Percentiles rank a stretch among this genome's conserved stretches.
These are phyloP conservation scores for Hipparchia sbordonii DNA, from an alignment of 2,888 invertebrate genomes.

Conservation along the genomic window DNA sequence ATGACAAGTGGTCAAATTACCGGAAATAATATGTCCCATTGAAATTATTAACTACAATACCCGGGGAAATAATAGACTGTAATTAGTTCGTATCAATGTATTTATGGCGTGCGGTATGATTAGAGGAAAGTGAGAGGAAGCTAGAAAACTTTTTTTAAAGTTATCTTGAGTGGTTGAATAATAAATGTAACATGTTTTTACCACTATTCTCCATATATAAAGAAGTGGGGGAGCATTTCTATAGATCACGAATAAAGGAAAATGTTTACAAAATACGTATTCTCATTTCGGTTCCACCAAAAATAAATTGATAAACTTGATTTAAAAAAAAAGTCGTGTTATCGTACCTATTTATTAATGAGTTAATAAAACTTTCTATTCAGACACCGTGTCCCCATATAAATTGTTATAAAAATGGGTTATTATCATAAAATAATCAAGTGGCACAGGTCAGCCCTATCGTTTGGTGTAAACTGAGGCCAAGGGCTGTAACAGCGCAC, in stretches of 20 bases:
- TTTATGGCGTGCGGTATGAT: too few relatives aligned
- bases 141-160: neutral
- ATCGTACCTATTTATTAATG: neutral
- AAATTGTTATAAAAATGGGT: slow-evolving; percentile 29
- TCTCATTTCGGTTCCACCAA: too few relatives aligned
- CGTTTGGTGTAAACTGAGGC: slow-evolving; percentile 52
- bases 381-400: slow-evolving; percentile 21
- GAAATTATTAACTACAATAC: slow-evolving; percentile 11
- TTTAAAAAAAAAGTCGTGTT: too few relatives aligned
- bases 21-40: slow-evolving; percentile 54
- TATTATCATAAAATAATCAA: slow-evolving; percentile 48
- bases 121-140: too few relatives aligned
- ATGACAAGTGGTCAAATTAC: slow-evolving; percentile 60
- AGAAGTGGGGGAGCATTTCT: too few relatives aligned
- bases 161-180: neutral
- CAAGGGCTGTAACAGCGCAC: slow-evolving; percentile 66
- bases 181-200: neutral
- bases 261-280: too few relatives aligned
- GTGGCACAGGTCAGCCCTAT: slow-evolving; percentile 68
- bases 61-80: slow-evolving; percentile 7
- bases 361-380: slow-evolving; percentile 10
- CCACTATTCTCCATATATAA: neutral
- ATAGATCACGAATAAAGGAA: too few relatives aligned
- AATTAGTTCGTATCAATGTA: neutral
- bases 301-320: neutral